These are phyloP conservation scores for Melanerpes aurifrons DNA, from an alignment of 2,113 vertebrate species.

Conservation along the genomic window DNA sequence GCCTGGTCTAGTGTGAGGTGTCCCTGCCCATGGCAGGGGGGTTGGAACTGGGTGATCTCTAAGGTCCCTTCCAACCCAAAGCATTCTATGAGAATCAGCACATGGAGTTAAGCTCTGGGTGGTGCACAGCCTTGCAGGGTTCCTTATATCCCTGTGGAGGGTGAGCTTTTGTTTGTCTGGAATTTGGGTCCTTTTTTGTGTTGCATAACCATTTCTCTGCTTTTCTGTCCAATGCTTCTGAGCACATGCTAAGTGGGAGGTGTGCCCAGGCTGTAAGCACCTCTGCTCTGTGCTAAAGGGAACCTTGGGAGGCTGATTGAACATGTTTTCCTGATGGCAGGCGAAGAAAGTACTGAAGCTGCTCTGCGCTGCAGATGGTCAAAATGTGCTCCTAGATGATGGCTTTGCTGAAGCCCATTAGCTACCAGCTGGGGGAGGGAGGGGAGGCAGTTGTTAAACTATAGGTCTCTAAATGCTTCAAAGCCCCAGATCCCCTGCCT, in stretches of 20 bases:
- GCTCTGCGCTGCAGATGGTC: not conserved
- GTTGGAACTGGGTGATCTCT: no score
- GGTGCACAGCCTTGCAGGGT: not conserved
- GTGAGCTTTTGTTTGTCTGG: not conserved
- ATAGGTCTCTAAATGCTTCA: not conserved
- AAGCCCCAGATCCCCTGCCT: not conserved
- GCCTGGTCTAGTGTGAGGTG: no score
- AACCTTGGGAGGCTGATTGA: conserved; percentile 6
- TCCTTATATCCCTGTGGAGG: not conserved
- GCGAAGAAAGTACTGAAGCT: not conserved
- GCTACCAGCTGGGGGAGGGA: not conserved
- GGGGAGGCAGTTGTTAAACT: not conserved
- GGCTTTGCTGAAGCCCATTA: not conserved
- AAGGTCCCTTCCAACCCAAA: no score
- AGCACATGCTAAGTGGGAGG: not conserved
- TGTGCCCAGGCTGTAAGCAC: not conserved
- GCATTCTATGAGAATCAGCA: not conserved
- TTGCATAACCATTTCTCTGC: not conserved
- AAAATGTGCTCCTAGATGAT: not conserved
- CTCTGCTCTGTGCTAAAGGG: not conserved
- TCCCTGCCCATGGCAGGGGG: no score
- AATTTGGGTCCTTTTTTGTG: not conserved
- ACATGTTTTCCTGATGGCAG: conserved; percentile 17
- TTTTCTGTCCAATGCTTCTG: not conserved
- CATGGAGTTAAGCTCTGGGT: not conserved